Conservation (phyloP, 2,797 vertebrate genomes). For the Fistularia tabacaria region DNA sequence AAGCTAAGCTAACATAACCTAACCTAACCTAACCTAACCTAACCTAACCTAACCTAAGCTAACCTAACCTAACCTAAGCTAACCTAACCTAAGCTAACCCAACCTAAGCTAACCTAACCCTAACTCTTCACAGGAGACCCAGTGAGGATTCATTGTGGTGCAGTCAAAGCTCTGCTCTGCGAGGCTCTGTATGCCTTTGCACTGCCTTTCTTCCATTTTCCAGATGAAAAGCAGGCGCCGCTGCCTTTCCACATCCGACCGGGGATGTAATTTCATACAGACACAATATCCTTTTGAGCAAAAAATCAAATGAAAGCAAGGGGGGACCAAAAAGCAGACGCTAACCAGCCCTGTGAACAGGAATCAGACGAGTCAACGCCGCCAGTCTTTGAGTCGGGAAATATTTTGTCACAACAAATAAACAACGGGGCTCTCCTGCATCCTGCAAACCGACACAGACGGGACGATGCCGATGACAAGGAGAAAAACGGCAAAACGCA, state of each 20-base stretch:
- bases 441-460: no score
- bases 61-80: no score
- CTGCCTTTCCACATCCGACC: conserved; percentile 4
- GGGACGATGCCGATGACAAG: no score
- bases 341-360: conserved; percentile 3
- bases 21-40: no score
- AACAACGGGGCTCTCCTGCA: conserved; percentile 5
- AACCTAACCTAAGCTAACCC: no score
- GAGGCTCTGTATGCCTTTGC: neutral
- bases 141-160: neutral
- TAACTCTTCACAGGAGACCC: no score
- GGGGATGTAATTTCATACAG: conserved; percentile 7
- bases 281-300: neutral
- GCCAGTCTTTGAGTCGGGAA: conserved; percentile 9
- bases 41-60: no score
- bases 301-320: conserved; percentile 3
- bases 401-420: conserved; percentile 3
- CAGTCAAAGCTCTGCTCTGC: neutral
- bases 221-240: conserved; percentile 3
- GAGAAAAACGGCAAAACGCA: no score
- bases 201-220: conserved; percentile 1
- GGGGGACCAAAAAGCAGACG: conserved; percentile 1
- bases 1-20: no score
- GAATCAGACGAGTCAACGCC: conserved; percentile 10
- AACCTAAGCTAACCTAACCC: no score